Conservation (phyloP, 2,113 vertebrate genomes). For the Propithecus coquereli region DNA sequence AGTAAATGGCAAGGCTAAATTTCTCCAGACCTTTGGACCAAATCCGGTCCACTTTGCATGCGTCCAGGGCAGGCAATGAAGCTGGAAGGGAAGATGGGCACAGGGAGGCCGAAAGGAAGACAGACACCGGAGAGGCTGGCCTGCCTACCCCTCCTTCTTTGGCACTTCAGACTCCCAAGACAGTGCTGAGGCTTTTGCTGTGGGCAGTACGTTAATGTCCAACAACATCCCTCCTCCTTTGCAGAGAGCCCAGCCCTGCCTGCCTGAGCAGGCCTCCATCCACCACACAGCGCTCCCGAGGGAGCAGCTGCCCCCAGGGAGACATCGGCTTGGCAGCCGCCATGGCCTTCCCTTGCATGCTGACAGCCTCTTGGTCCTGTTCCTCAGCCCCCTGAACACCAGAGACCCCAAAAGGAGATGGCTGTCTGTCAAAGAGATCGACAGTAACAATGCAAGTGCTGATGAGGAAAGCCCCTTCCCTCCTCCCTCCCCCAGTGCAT, state of each 20-base stretch:
- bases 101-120: not conserved
- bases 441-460: not conserved
- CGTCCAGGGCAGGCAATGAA: not conserved
- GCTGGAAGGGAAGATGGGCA: not conserved
- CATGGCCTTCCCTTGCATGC: not conserved
- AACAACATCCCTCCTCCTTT: not conserved
- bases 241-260: not conserved
- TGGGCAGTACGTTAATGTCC: not conserved
- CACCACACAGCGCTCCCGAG: not conserved
- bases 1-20: constrained; percentile 5
- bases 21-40: constrained; percentile 21
- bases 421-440: not conserved
- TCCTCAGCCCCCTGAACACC: not conserved
- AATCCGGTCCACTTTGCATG: not conserved
- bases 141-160: not conserved
- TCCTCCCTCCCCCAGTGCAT: not conserved
- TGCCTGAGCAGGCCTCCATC: not conserved
- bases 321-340: not conserved
- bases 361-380: constrained; percentile 32
- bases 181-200: not conserved
- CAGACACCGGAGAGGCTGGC: not conserved
- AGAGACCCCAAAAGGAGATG: not conserved
- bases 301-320: not conserved
- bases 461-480: not conserved
- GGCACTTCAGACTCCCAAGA: not conserved